phyloP scores from a whole-genome alignment of 2,113 vertebrate species.

The Psilopsiagon aurifrons region DNA sequence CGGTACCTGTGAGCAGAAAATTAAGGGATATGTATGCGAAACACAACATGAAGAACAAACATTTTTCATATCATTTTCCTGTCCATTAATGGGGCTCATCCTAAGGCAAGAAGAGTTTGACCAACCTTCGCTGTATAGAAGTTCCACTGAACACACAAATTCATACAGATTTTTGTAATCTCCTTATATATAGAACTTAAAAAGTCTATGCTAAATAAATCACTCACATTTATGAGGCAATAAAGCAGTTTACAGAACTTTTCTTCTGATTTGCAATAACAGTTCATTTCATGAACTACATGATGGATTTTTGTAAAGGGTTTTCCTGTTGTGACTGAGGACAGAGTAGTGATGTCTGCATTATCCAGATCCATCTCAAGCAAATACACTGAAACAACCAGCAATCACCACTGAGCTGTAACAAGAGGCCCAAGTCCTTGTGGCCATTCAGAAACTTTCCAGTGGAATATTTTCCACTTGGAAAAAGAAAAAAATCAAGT shows the following conservation, averaged over 20 bases:
- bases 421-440: neutral
- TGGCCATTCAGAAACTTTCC: neutral
- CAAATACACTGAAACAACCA: neutral
- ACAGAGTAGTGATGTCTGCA: neutral
- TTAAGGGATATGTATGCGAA: neutral
- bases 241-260: neutral
- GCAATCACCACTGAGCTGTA: neutral
- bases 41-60: neutral
- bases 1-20: neutral
- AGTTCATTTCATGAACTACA: neutral
- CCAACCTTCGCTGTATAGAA: neutral
- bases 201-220: neutral
- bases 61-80: neutral
- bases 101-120: neutral
- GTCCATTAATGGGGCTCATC: neutral
- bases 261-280: neutral
- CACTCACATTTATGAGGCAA: neutral
- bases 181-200: neutral
- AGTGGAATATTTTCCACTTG: neutral
- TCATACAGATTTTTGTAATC: neutral
- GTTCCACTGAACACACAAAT: neutral
- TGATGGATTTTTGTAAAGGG: neutral
- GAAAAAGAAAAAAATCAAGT: neutral
- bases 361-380: neutral
- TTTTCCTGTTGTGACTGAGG: neutral